A percentile compares a stretch with the other conserved stretches of the same genome.
Evolutionary conservation across 2,113 vertebrate species (phyloP).

Genomic region (Mustelus asterias): DNA sequence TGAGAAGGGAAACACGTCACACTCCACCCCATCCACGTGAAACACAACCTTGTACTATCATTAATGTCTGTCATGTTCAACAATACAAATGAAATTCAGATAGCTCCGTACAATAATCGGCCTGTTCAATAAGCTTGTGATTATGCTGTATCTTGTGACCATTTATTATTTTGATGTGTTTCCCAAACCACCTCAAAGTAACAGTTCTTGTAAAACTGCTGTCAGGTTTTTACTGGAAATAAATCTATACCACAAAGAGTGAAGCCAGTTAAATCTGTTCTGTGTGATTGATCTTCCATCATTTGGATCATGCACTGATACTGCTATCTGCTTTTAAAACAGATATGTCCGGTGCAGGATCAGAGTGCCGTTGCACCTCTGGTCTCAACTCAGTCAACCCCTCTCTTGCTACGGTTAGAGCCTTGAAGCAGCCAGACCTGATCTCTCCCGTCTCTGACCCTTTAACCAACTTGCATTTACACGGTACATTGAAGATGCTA

Average conservation of each 20-base stretch:
- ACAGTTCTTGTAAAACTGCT: not conserved
- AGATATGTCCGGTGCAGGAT: not conserved
- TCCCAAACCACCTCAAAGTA: not conserved
- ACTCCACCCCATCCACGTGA: not conserved
- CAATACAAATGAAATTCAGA: not conserved
- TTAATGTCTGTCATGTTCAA: not conserved
- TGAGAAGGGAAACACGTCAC: not conserved
- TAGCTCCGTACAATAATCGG: not conserved
- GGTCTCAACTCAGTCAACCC: not conserved
- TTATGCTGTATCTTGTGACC: not conserved
- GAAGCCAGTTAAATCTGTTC: not conserved
- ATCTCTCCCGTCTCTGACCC: not conserved
- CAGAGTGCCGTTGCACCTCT: not conserved
- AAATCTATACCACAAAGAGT: not conserved
- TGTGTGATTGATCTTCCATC: not conserved
- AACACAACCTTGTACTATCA: not conserved
- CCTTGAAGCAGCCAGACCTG: not conserved
- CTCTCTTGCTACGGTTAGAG: not conserved
- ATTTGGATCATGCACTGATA: not conserved
- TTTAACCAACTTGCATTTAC: not conserved
- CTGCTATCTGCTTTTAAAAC: not conserved
- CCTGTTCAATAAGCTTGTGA: not conserved
- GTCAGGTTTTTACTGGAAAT: not conserved
- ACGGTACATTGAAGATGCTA: no score
- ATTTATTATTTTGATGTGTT: not conserved